These are phyloP conservation scores for Coleophora flavipennella DNA, from an alignment of 2,888 invertebrate genomes.

Conservation along the genomic window DNA sequence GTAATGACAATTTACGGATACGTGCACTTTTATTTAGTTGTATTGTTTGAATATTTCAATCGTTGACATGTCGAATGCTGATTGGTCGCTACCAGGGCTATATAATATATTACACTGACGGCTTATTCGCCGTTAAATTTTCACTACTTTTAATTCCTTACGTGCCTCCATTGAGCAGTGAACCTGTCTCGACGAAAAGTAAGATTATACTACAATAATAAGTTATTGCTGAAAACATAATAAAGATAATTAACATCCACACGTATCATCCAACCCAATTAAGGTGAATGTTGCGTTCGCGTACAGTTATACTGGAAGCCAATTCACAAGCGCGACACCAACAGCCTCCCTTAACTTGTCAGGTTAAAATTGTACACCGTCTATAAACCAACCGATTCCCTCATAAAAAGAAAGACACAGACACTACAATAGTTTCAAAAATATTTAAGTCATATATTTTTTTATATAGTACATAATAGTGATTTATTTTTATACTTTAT, in stretches of 20 bases:
- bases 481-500: slow-evolving; percentile 20
- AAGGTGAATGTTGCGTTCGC: neutral
- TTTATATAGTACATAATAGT: slow-evolving; percentile 35
- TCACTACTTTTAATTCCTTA: slow-evolving; percentile 63
- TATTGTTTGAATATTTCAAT: too few species aligned
- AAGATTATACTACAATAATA: slow-evolving; percentile 33
- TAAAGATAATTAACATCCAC: slow-evolving; percentile 16
- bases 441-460: slow-evolving; percentile 51
- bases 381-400: slow-evolving; percentile 16
- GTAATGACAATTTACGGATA: too few species aligned
- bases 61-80: too few species aligned
- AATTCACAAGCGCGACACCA: neutral
- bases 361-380: slow-evolving; percentile 12
- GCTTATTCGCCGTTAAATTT: slow-evolving; percentile 23
- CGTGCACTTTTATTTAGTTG: too few species aligned
- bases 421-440: slow-evolving; percentile 55
- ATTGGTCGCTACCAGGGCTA: too few species aligned
- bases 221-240: slow-evolving; percentile 41
- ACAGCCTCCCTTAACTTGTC: neutral
- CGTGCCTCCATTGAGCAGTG: slow-evolving; percentile 60
- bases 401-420: slow-evolving; percentile 38
- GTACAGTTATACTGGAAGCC: neutral
- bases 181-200: slow-evolving; percentile 39
- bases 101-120: neutral
- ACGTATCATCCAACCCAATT: neutral